These are phyloP conservation scores for Leucophenga varia DNA, from an alignment of 1,140 invertebrate genomes.

Conservation along the genomic window DNA sequence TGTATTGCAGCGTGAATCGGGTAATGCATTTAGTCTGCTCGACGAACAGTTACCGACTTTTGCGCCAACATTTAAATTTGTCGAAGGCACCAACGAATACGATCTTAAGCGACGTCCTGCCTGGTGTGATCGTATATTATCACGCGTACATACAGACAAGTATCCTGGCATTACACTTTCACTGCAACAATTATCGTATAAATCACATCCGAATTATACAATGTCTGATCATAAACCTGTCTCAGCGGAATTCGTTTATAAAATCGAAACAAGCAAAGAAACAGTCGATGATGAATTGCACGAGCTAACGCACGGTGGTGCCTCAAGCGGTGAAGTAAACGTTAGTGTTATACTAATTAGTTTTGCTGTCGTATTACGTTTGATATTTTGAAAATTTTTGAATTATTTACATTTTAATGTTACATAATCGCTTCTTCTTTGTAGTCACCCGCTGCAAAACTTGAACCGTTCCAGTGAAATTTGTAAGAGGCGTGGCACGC, in stretches of 20 bases:
- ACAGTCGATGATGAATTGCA: slow-evolving; percentile 61
- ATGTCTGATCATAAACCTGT: slow-evolving; percentile 99
- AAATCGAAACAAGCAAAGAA: slow-evolving; percentile 28
- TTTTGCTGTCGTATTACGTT: slow-evolving; percentile 20
- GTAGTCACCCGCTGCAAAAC: slow-evolving; percentile 43
- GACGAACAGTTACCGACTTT: slow-evolving; percentile 74
- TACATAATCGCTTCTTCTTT: slow-evolving; percentile 26
- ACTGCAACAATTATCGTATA: slow-evolving; percentile 77
- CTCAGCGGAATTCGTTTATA: slow-evolving; percentile 73
- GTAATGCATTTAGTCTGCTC: slow-evolving; percentile 79
- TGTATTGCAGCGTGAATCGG: slow-evolving; percentile 64
- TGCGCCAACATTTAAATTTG: slow-evolving; percentile 86
- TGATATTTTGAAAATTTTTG: slow-evolving; percentile 27
- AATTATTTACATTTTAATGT: slow-evolving; percentile 8
- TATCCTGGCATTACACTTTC: slow-evolving; percentile 54
- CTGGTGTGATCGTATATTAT: slow-evolving; percentile 97
- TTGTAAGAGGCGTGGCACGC: slow-evolving; percentile 10
- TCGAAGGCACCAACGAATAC: slow-evolving; percentile 70
- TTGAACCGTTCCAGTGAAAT: slow-evolving; percentile 31
- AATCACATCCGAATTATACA: slow-evolving; percentile 80
- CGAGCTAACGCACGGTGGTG: slow-evolving; percentile 41
- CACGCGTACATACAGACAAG: slow-evolving; percentile 68
- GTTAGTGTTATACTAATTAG: slow-evolving; percentile 37
- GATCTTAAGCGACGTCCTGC: slow-evolving; percentile 88
- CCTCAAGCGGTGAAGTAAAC: slow-evolving; percentile 55